Percentiles rank a stretch among this genome's conserved stretches.
Evolutionary conservation across 2,113 vertebrate genomes (phyloP).

Genomic region (Pogonocichla stellata): DNA sequence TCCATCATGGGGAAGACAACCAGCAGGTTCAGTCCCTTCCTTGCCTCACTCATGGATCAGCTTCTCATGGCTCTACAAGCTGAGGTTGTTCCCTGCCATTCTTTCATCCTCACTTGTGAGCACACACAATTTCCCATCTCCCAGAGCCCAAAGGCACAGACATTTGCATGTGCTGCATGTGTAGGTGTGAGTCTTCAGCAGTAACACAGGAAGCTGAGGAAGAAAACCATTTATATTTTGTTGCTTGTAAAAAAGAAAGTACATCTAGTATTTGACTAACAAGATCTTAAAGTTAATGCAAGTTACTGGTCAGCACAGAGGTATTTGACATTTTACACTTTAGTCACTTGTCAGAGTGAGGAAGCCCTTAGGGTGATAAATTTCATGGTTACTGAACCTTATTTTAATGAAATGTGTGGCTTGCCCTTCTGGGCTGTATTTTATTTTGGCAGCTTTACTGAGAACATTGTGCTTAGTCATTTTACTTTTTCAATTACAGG

Average conservation of each 20-base stretch:
- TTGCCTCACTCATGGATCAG: not conserved
- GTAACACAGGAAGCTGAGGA: not conserved
- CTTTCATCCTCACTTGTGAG: not conserved
- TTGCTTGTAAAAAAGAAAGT: not conserved
- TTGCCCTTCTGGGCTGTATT: not conserved
- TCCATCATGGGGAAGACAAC: not conserved
- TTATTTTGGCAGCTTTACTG: not conserved
- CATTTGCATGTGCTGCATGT: not conserved
- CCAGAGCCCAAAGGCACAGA: not conserved
- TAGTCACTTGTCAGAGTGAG: not conserved
- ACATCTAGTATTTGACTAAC: not conserved
- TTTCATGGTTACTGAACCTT: not conserved
- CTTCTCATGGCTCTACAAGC: not conserved
- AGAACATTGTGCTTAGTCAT: slow-evolving; percentile 40
- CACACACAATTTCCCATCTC: not conserved
- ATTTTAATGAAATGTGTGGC: not conserved
- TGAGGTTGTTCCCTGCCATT: not conserved
- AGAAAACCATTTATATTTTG: not conserved
- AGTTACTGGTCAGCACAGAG: not conserved
- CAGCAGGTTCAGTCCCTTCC: not conserved
- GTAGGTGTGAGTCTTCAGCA: not conserved
- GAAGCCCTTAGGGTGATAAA: not conserved
- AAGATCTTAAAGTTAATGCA: not conserved
- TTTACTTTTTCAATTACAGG: slow-evolving; percentile 18
- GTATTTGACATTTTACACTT: not conserved